phyloP scores from a whole-genome alignment of 2,113 vertebrate species.

The Bubo blakistoni region DNA sequence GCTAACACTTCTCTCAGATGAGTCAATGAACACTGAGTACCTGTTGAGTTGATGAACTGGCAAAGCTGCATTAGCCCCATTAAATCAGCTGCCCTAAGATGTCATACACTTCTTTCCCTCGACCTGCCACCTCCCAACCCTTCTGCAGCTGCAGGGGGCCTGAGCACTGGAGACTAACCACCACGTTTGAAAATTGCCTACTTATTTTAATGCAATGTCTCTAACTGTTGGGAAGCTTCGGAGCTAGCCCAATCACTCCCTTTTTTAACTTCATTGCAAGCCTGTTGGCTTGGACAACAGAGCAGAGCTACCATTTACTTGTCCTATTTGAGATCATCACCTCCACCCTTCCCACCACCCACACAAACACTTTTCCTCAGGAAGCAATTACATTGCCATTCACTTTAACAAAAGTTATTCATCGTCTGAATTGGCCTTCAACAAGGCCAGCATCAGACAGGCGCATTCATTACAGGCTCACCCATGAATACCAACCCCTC shows the following conservation, averaged over 20 bases:
- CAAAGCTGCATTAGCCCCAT: neutral
- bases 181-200: neutral
- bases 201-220: neutral
- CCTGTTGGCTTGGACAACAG: neutral
- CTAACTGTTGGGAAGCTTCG: neutral
- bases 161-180: neutral
- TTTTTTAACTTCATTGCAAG: neutral
- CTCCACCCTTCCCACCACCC: constrained; percentile 1
- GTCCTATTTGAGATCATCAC: neutral
- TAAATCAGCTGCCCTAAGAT: neutral
- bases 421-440: neutral
- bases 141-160: neutral
- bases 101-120: neutral
- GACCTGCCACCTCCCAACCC: neutral
- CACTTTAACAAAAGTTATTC: constrained; percentile 15
- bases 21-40: neutral
- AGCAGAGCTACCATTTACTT: neutral
- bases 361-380: constrained; percentile 11
- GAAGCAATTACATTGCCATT: constrained; percentile 34
- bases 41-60: neutral
- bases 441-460: neutral
- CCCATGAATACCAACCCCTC: neutral
- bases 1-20: neutral
- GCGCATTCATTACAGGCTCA: neutral
- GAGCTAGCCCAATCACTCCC: neutral